Percentiles rank a stretch among this genome's conserved stretches.
phyloP scores from a whole-genome alignment of 1,140 invertebrate species.

The Micrasema minimum region DNA sequence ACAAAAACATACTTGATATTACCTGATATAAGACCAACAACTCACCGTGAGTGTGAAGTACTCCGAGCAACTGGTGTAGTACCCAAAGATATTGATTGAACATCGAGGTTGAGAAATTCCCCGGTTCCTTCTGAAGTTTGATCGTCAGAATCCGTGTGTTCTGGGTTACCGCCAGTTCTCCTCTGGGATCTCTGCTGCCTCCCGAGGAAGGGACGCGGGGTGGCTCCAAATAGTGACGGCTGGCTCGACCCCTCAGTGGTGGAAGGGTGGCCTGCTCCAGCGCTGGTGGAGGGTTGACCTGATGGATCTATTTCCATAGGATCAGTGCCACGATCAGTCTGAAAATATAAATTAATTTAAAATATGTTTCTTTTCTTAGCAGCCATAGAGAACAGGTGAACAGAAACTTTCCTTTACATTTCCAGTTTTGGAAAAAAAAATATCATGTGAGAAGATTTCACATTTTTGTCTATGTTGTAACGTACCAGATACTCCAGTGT shows the following conservation, averaged over 20 bases:
- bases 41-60: slow-evolving; percentile 4
- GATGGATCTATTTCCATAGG: slow-evolving; percentile 71
- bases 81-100: slow-evolving; percentile 28
- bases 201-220: too few species aligned
- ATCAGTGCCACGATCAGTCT: slow-evolving; percentile 76
- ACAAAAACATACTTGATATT: too few species aligned
- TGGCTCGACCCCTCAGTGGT: background rate
- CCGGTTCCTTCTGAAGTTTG: slow-evolving; percentile 16
- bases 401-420: too few species aligned
- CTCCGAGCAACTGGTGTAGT: slow-evolving; percentile 2
- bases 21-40: too few species aligned
- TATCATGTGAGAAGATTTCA: too few species aligned
- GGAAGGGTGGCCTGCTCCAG: background rate
- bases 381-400: too few species aligned
- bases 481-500: too few species aligned
- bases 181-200: background rate
- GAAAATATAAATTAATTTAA: slow-evolving; percentile 22
- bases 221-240: background rate
- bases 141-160: slow-evolving; percentile 18
- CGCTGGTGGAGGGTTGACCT: slow-evolving; percentile 51
- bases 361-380: too few species aligned
- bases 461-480: too few species aligned
- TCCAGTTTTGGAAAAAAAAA: too few species aligned
- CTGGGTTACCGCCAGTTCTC: slow-evolving; percentile 6
- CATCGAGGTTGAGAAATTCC: slow-evolving; percentile 17